phyloP scores from a whole-genome alignment of 1,140 invertebrate genomes.

The Gonatopus flavifemur region DNA sequence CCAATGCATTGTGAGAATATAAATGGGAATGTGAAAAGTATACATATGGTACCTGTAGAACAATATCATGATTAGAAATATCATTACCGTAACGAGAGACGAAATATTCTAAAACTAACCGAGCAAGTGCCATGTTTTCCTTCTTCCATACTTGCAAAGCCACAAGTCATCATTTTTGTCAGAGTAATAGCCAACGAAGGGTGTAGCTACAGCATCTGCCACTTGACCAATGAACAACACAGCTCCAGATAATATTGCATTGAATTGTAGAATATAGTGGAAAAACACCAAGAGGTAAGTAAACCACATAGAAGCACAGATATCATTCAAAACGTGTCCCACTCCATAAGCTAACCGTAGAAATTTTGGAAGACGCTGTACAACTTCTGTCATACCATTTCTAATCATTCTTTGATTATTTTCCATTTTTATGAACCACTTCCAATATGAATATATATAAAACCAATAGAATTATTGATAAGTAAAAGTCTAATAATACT shows the following conservation, averaged over 20 bases:
- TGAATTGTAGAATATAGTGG: slow-evolving; percentile 80
- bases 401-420: not conserved
- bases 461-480: too few species aligned
- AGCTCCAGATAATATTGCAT: slow-evolving; percentile 73
- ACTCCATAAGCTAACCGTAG: slow-evolving; percentile 47
- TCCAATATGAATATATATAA: too few species aligned
- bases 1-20: slow-evolving; percentile 82
- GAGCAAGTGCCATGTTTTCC: slow-evolving; percentile 91
- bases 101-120: slow-evolving; percentile 63
- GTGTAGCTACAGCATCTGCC: slow-evolving; percentile 86
- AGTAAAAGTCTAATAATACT: too few species aligned
- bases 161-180: slow-evolving; percentile 71
- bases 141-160: slow-evolving; percentile 74
- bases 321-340: slow-evolving; percentile 87
- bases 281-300: slow-evolving; percentile 94
- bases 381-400: slow-evolving; percentile 27
- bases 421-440: slow-evolving; percentile 21
- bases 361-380: slow-evolving; percentile 19
- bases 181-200: slow-evolving; percentile 85
- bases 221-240: slow-evolving; percentile 85
- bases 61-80: not conserved
- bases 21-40: slow-evolving; percentile 83
- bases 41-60: slow-evolving; percentile 71
- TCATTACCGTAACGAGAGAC: too few species aligned
- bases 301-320: slow-evolving; percentile 97